Percentiles rank a stretch among this genome's conserved stretches.
These are phyloP conservation scores for Lasioglossum vierecki DNA, from an alignment of 2,888 invertebrate genomes.

Conservation along the genomic window DNA sequence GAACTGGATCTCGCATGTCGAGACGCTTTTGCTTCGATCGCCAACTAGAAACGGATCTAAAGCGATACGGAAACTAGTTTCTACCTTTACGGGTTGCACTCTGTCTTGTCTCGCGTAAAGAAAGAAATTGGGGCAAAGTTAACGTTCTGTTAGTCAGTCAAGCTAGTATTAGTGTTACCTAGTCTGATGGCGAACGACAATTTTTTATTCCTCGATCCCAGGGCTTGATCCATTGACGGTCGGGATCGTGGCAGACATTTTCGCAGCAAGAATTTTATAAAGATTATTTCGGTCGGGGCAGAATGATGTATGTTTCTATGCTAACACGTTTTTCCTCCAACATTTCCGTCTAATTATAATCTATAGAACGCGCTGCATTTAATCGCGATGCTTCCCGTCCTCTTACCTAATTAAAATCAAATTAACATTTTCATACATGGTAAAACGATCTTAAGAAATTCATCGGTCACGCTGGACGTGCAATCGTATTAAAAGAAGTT, in stretches of 20 bases:
- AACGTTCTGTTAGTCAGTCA: slow-evolving; percentile 33
- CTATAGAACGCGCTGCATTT: neutral
- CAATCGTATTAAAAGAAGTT: neutral
- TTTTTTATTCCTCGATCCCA: neutral
- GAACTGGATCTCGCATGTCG: slow-evolving; percentile 23
- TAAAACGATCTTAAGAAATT: neutral
- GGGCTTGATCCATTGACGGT: neutral
- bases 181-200: slow-evolving; percentile 1
- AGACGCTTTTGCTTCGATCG: slow-evolving; percentile 26
- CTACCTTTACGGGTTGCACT: slow-evolving; percentile 21
- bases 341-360: neutral
- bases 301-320: neutral
- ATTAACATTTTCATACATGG: neutral
- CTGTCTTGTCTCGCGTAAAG: neutral
- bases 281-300: neutral
- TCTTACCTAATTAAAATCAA: neutral
- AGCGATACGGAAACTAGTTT: slow-evolving; percentile 26
- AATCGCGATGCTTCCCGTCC: neutral
- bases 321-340: neutral
- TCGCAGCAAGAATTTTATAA: neutral
- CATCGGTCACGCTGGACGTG: neutral
- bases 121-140: slow-evolving; percentile 40
- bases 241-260: neutral
- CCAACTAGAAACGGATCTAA: slow-evolving; percentile 9
- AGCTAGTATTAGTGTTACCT: neutral